Conservation (phyloP, 2,797 vertebrate genomes). For the Siniperca scherzeri region DNA sequence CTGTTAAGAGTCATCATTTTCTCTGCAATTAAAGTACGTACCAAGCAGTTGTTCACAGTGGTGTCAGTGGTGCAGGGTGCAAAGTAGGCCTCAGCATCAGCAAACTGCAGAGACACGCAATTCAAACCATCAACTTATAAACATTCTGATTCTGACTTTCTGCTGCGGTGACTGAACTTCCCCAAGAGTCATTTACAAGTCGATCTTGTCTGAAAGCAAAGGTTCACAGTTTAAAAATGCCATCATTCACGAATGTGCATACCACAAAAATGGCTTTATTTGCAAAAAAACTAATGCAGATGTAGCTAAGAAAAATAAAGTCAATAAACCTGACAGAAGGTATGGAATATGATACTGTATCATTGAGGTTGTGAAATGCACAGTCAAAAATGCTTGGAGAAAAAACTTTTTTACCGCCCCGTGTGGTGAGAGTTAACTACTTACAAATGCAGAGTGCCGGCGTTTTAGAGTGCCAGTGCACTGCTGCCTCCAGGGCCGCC, state of each 20-base stretch:
- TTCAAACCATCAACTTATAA: constrained; percentile 13
- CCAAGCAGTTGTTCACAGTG: constrained; percentile 90
- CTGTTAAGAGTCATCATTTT: background rate
- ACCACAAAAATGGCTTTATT: background rate
- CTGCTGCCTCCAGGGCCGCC: constrained; percentile 97
- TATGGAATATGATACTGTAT: background rate
- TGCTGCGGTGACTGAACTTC: background rate
- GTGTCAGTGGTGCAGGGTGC: constrained; percentile 90
- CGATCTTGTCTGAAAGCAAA: background rate
- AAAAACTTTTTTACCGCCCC: background rate
- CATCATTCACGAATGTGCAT: background rate
- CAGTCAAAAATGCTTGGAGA: background rate
- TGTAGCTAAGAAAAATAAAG: background rate
- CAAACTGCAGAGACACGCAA: constrained; percentile 86
- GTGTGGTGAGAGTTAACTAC: constrained; percentile 65
- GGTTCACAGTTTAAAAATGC: background rate
- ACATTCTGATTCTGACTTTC: background rate
- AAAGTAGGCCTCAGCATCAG: constrained; percentile 94
- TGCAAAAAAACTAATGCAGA: background rate
- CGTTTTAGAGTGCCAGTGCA: constrained; percentile 90
- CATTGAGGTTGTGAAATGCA: background rate
- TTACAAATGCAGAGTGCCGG: constrained; percentile 90
- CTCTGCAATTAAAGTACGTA: constrained; percentile 74
- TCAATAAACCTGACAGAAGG: background rate
- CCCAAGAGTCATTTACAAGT: background rate